Conservation (phyloP, 35 echinoderm and acorn worm species). For the Acanthaster planci region DNA sequence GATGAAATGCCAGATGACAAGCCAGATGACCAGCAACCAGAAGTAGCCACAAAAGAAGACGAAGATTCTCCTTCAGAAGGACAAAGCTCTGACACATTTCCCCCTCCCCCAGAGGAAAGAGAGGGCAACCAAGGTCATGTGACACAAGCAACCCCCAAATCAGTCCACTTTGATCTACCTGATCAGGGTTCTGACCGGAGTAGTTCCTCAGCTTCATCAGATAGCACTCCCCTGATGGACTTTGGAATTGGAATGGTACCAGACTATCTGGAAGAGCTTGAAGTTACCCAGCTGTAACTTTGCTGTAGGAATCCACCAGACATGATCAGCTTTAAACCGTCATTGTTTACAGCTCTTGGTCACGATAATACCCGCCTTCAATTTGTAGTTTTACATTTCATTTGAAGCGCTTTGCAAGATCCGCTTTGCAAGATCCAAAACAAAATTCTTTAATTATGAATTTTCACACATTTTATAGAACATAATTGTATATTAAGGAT, state of each 20-base stretch:
- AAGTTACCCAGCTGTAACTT: background rate
- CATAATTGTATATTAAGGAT: no score
- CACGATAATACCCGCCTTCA: no score
- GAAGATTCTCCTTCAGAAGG: slow-evolving; percentile 3
- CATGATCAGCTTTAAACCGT: no score
- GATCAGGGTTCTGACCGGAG: background rate
- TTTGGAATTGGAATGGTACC: background rate
- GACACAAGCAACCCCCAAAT: background rate
- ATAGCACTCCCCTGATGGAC: background rate
- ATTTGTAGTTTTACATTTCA: no score
- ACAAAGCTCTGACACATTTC: no score
- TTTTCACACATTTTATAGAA: no score
- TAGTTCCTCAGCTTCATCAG: background rate
- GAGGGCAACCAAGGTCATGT: no score
- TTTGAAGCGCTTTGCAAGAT: no score
- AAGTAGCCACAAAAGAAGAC: background rate
- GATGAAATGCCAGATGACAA: background rate
- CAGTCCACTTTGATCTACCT: background rate
- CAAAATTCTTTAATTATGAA: no score
- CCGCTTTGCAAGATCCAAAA: no score
- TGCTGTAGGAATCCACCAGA: background rate
- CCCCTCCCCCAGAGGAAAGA: no score
- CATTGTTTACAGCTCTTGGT: no score
- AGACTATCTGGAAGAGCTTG: background rate
- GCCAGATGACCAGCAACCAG: background rate